These are phyloP conservation scores for Stigmatopora nigra DNA, from an alignment of 2,113 vertebrate genomes.

Conservation along the genomic window DNA sequence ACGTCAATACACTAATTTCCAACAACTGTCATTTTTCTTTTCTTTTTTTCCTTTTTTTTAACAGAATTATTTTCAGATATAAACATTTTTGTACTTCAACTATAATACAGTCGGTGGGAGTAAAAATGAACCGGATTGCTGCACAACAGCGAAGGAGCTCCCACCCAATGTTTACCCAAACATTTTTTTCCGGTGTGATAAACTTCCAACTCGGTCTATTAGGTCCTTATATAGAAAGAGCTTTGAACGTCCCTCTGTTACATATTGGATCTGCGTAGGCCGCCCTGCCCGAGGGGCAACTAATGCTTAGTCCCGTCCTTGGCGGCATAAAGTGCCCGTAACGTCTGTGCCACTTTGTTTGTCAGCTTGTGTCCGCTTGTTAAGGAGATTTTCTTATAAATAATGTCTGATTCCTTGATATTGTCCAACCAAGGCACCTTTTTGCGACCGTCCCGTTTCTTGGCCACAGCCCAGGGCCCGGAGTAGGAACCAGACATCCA, in stretches of 20 bases:
- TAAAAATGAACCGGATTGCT: constrained; percentile 98
- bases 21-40: constrained; percentile 90
- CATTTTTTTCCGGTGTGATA: constrained; percentile 74
- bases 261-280: constrained; percentile 64
- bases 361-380: constrained; percentile 96
- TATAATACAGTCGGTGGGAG: constrained; percentile 95
- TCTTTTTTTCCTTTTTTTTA: constrained; percentile 79
- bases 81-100: constrained; percentile 93
- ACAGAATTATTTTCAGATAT: constrained; percentile 90
- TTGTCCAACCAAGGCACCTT: constrained; percentile 99
- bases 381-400: constrained; percentile 99
- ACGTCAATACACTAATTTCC: constrained; percentile 99
- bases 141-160: constrained; percentile 99
- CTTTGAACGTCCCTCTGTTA: constrained; percentile 38
- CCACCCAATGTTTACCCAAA: constrained; percentile 91
- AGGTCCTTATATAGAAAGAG: constrained; percentile 68
- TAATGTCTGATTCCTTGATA: constrained; percentile 99
- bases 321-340: constrained; percentile 91
- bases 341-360: constrained; percentile 93
- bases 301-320: constrained; percentile 92
- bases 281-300: constrained; percentile 69
- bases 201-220: constrained; percentile 49
- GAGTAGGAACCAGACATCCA: constrained; percentile 99
- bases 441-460: constrained; percentile 96
- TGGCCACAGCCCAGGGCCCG: constrained; percentile 91